These are phyloP conservation scores for Amphiura filiformis DNA, from an alignment of 35 echinoderm and acorn worm species.

Conservation along the genomic window DNA sequence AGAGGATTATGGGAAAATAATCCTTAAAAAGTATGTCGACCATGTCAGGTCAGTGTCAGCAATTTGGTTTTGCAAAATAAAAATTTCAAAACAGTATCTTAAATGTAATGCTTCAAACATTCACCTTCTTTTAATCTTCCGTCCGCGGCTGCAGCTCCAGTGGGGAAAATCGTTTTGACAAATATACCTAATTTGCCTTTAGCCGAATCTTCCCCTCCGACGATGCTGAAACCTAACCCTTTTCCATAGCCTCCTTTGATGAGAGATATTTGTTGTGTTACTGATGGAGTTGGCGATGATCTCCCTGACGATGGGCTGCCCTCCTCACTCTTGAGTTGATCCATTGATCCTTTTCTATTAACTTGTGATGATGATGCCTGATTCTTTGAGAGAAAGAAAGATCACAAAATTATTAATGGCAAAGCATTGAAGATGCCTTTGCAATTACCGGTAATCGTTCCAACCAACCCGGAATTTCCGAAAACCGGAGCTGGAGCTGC, in stretches of 20 bases:
- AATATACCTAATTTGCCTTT: slow-evolving; percentile 73
- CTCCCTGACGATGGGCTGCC: neutral
- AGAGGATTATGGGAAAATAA: too few relatives aligned
- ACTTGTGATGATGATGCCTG: neutral
- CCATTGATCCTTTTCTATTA: neutral
- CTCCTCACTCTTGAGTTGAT: neutral
- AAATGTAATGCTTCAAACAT: too few relatives aligned
- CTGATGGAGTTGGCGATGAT: slow-evolving; percentile 34
- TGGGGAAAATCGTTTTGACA: slow-evolving; percentile 89
- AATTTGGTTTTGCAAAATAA: too few relatives aligned
- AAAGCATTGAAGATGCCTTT: too few relatives aligned
- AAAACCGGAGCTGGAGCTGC: too few relatives aligned
- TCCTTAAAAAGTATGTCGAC: too few relatives aligned
- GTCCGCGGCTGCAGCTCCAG: slow-evolving; percentile 84
- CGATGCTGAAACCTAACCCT: slow-evolving; percentile 90
- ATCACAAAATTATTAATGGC: too few relatives aligned
- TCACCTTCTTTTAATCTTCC: slow-evolving; percentile 90
- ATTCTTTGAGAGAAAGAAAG: neutral
- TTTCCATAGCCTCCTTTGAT: slow-evolving; percentile 92
- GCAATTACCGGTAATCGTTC: too few relatives aligned
- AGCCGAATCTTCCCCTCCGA: slow-evolving; percentile 70
- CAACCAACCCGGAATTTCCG: too few relatives aligned
- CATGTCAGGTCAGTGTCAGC: too few relatives aligned
- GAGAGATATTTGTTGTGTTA: slow-evolving; percentile 75
- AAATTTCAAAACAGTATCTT: too few relatives aligned